A percentile compares a stretch with the other conserved stretches of the same genome.
phyloP scores from a whole-genome alignment of 2,888 invertebrate species.

The Stenodera caucasica region DNA sequence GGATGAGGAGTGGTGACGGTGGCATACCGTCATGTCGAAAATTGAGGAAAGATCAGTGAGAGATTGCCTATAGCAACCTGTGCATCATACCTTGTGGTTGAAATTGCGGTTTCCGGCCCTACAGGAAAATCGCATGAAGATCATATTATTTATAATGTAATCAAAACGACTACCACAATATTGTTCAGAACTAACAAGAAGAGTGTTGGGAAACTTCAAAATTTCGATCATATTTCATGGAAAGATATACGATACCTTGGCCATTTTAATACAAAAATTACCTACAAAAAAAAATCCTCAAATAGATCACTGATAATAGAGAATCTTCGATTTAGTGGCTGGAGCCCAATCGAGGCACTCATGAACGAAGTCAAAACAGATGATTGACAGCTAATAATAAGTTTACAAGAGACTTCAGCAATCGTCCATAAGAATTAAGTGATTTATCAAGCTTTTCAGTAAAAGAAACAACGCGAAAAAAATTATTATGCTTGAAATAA shows the following conservation, averaged over 20 bases:
- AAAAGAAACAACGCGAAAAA: too few relatives aligned
- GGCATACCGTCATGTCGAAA: constrained; percentile 9
- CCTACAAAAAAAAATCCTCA: too few relatives aligned
- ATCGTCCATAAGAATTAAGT: too few relatives aligned
- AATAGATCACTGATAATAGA: too few relatives aligned
- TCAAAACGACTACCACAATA: too few relatives aligned
- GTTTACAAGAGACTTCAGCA: constrained; percentile 9
- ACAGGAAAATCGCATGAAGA: constrained; percentile 12
- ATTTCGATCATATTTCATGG: too few relatives aligned
- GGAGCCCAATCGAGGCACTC: constrained; percentile 21
- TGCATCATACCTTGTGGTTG: constrained; percentile 23
- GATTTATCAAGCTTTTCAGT: background rate
- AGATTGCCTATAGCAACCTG: constrained; percentile 13
- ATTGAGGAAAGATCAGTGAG: constrained; percentile 7
- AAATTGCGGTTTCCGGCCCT: constrained; percentile 13
- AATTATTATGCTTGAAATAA: too few relatives aligned
- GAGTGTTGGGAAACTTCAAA: too few relatives aligned
- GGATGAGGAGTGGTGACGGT: background rate
- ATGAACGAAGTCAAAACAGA: constrained; percentile 20
- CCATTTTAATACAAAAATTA: too few relatives aligned
- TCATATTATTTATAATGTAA: constrained; percentile 8
- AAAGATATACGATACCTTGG: too few relatives aligned
- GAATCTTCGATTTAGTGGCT: too few relatives aligned
- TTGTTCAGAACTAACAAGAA: too few relatives aligned
- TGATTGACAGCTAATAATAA: constrained; percentile 24